Evolutionary conservation across 2,113 vertebrate species (phyloP).

Genomic region (Columba janthina): DNA sequence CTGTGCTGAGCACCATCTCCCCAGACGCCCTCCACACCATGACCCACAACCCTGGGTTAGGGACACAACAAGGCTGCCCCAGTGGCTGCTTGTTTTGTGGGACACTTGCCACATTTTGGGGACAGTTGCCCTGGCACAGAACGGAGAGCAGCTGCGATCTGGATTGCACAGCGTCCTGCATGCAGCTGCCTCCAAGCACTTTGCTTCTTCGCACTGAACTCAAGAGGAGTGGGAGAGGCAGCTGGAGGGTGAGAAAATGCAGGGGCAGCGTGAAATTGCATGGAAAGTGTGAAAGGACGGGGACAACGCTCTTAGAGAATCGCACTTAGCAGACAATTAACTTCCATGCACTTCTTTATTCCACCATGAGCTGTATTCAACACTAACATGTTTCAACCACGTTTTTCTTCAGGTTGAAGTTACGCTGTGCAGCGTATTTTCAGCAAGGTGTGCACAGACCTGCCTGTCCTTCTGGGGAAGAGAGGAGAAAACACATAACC

Average conservation of each 20-base stretch:
- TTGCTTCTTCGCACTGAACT: neutral
- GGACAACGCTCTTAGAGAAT: neutral
- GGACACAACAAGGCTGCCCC: neutral
- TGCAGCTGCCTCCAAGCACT: neutral
- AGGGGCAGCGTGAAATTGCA: neutral
- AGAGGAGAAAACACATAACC: neutral
- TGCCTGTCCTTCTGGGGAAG: neutral
- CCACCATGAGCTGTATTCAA: neutral
- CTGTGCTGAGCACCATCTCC: neutral
- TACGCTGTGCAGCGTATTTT: rapidly evolving
- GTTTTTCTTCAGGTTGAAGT: neutral
- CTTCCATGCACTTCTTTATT: neutral
- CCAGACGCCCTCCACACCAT: neutral
- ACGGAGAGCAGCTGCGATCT: neutral
- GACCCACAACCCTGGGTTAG: no score
- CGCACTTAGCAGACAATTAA: neutral
- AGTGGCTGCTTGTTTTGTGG: neutral
- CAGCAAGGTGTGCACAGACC: neutral
- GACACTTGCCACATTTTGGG: neutral
- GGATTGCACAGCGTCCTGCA: neutral
- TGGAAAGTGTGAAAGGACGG: neutral
- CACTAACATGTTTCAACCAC: rapidly evolving
- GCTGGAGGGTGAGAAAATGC: neutral
- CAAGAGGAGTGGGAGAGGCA: neutral
- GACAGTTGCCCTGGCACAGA: neutral